These are phyloP conservation scores for Sprattus sprattus DNA, from an alignment of 2,113 vertebrate species.

Conservation along the genomic window DNA sequence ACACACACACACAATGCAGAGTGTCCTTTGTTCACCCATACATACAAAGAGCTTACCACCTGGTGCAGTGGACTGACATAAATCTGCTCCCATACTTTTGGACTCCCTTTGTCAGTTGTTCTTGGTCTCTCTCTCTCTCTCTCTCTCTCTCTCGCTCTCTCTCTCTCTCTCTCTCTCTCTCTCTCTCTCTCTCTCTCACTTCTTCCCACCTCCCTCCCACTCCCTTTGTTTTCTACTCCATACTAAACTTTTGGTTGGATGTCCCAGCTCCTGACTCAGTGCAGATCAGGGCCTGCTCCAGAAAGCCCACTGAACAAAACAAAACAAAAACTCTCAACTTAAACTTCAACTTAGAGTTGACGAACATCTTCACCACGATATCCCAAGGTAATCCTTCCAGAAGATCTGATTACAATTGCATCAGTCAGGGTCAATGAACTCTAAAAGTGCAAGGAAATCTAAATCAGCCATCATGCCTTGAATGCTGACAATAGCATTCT, in stretches of 20 bases:
- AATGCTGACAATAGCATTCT: neutral
- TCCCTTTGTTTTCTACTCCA: neutral
- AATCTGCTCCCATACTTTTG: constrained; percentile 5
- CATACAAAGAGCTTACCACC: constrained; percentile 21
- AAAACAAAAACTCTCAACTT: neutral
- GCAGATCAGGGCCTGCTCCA: neutral
- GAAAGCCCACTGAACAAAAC: neutral
- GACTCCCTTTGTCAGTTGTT: neutral
- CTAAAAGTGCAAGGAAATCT: neutral
- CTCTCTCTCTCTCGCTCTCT: constrained; percentile 24
- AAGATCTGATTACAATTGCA: neutral
- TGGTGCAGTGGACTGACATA: constrained; percentile 20
- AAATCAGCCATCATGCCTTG: neutral
- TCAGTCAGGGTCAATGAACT: constrained; percentile 9
- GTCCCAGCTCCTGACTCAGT: neutral
- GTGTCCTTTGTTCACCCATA: constrained; percentile 13
- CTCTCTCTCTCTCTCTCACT: constrained; percentile 27
- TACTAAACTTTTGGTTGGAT: neutral
- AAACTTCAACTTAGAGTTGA: neutral
- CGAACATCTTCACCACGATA: neutral
- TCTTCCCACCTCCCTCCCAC: neutral
- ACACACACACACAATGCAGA: constrained; percentile 17
- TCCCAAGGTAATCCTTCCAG: neutral
- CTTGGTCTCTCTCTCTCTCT: constrained; percentile 32
- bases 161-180: constrained; percentile 13